Evolutionary conservation across 2,113 vertebrate genomes (phyloP).

Genomic region (Vanacampus margaritifer): DNA sequence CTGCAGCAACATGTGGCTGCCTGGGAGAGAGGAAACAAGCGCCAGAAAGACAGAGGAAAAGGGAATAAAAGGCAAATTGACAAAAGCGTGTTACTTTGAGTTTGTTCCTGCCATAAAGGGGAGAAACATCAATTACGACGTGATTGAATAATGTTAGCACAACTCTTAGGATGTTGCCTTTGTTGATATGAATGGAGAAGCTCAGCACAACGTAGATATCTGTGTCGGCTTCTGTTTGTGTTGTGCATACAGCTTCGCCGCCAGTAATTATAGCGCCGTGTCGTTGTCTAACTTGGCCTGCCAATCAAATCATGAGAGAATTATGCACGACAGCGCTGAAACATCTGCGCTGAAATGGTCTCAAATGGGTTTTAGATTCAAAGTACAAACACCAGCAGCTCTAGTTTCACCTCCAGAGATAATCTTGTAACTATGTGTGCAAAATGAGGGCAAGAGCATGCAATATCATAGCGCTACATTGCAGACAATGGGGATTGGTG

Average conservation of each 20-base stretch:
- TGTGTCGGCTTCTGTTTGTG: constrained; percentile 47
- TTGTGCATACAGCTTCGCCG: constrained; percentile 23
- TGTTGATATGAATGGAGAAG: constrained; percentile 54
- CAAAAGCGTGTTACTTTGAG: constrained; percentile 46
- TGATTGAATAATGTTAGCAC: constrained; percentile 64
- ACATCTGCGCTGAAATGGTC: constrained; percentile 38
- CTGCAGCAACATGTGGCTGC: constrained; percentile 67
- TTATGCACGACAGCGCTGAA: constrained; percentile 20
- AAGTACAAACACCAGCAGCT: constrained; percentile 29
- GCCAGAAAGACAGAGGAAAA: not conserved
- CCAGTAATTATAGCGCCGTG: constrained; percentile 58
- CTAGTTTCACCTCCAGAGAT: constrained; percentile 21
- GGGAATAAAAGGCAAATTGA: constrained; percentile 27
- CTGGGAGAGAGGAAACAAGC: constrained; percentile 36
- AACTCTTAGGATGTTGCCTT: constrained; percentile 48
- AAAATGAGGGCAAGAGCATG: constrained; percentile 41
- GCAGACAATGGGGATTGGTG: not conserved
- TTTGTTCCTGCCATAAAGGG: constrained; percentile 38
- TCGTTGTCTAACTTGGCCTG: constrained; percentile 46
- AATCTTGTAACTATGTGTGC: constrained; percentile 22
- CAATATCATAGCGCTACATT: not conserved
- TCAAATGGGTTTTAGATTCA: constrained; percentile 14
- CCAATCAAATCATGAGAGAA: constrained; percentile 58
- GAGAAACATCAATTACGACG: constrained; percentile 53
- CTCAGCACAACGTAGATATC: constrained; percentile 29